Base-by-base conservation (phyloP, 2,888 invertebrate genomes). In the Drosophila eohydei region DNA sequence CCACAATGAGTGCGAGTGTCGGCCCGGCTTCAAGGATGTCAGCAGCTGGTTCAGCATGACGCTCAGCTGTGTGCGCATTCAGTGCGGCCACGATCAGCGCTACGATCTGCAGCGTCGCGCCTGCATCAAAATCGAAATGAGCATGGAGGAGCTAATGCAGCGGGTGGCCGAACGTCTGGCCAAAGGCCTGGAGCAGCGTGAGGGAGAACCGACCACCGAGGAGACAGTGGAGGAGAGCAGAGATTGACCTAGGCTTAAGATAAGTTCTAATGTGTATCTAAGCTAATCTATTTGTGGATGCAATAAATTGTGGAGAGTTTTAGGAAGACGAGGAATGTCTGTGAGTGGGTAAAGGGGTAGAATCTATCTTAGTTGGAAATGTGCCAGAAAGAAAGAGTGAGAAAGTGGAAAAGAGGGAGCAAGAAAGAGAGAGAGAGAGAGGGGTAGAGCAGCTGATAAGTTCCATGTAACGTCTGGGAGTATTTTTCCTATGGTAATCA, bases 11-110 rank as follows among this genome's bases (percentile, higher is more conserved):
- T 92, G 92, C 63, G 91, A 91, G 44, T 92, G 92, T 51, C 83
- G 91, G 0, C 93, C 94, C 0, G 93, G 95, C 36, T 88, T 71
- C 48, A 82, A 75, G 62, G 89, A 91, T 59, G 58, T 80, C 14
- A 90, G 82, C 65, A 83, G 78, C 50, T 90, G 91, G 88, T 91
- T 89, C 52, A 76, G 72, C 30, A 63, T 74, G 14, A 73, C 43
- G 2, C 40, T 91, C 8, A 84, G 61, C 62, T 91, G 91, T 48
- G 90, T 90, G 62, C 89, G 91, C 11, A 81, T 92, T 9, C 86
- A 82, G 21, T 91, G 91, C 52, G 84, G 88, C 0, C 71, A 32
- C 26, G 91, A 91, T 60, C 91, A 91, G 57, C 91, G 91, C 1
- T 91, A 87, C 46, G 91, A 91, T 70, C 54, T 78, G 0, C 41